Percentiles rank a stretch among this genome's conserved stretches.
Evolutionary conservation across 2,113 vertebrate genomes (phyloP).

Genomic region (Lepisosteus oculatus): DNA sequence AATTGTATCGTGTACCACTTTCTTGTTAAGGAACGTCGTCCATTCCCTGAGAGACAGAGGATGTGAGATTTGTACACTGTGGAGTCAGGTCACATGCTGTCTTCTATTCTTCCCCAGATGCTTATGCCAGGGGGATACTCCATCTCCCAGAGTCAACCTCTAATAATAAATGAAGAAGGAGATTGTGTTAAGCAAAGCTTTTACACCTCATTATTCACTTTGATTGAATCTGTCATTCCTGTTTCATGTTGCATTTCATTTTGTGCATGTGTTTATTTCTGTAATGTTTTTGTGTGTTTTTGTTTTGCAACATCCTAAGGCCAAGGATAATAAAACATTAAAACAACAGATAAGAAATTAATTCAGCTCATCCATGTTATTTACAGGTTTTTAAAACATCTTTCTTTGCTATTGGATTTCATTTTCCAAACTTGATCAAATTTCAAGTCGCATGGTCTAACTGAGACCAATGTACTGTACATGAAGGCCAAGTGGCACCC

Average conservation of each 20-base stretch:
- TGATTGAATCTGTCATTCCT: neutral
- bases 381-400: too few relatives aligned
- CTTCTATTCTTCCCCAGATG: neutral
- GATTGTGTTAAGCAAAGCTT: neutral
- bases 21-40: too few relatives aligned
- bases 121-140: neutral
- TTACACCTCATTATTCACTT: slow-evolving; percentile 2
- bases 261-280: neutral
- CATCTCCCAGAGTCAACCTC: neutral
- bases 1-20: too few relatives aligned
- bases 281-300: neutral
- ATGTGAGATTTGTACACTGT: neutral
- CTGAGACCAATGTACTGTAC: too few relatives aligned
- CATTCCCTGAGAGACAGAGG: neutral
- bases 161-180: neutral
- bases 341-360: too few relatives aligned
- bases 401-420: too few relatives aligned
- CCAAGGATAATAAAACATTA: too few relatives aligned
- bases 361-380: too few relatives aligned
- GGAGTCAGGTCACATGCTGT: neutral
- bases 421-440: too few relatives aligned
- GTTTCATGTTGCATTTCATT: neutral
- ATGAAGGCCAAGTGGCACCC: too few relatives aligned
- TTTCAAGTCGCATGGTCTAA: too few relatives aligned
- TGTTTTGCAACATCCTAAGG: too few relatives aligned